Conservation (phyloP, 2,113 vertebrate genomes). For the Eublepharis macularius region DNA sequence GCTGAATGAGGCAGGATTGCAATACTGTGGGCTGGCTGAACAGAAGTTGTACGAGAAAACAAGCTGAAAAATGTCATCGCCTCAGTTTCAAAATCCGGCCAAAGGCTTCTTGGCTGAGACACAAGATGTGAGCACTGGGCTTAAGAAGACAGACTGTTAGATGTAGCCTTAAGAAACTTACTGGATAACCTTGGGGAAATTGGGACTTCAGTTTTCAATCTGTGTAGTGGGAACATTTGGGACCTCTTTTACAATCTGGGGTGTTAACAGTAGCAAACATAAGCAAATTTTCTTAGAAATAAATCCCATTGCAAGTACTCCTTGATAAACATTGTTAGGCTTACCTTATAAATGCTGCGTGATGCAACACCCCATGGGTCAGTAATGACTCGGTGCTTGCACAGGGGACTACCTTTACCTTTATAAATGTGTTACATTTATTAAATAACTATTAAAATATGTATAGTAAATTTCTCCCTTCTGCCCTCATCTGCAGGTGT, state of each 20-base stretch:
- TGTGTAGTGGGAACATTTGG: not conserved
- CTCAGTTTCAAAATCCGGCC: not conserved
- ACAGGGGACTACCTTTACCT: no score
- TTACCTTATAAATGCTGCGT: no score
- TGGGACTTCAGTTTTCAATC: not conserved
- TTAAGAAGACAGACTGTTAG: not conserved
- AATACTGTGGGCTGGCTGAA: not conserved
- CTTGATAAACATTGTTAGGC: no score
- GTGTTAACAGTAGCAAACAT: no score
- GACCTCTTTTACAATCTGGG: not conserved
- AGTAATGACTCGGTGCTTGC: no score
- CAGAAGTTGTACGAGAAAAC: not conserved
- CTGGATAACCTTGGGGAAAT: not conserved
- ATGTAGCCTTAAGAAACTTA: not conserved
- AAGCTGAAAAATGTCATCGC: not conserved
- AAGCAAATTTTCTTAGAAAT: no score
- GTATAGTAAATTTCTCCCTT: no score
- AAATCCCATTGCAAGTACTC: no score
- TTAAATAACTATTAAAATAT: no score
- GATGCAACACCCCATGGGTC: no score
- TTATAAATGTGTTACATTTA: no score
- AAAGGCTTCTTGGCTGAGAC: not conserved
- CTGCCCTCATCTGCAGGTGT: no score
- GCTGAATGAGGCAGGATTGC: not conserved
- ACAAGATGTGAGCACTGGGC: not conserved